Evolutionary conservation across 2,888 invertebrate species (phyloP), one percentile per base, ranked within the genome.

Genomic region (Pristionchus japonicus): DNA sequence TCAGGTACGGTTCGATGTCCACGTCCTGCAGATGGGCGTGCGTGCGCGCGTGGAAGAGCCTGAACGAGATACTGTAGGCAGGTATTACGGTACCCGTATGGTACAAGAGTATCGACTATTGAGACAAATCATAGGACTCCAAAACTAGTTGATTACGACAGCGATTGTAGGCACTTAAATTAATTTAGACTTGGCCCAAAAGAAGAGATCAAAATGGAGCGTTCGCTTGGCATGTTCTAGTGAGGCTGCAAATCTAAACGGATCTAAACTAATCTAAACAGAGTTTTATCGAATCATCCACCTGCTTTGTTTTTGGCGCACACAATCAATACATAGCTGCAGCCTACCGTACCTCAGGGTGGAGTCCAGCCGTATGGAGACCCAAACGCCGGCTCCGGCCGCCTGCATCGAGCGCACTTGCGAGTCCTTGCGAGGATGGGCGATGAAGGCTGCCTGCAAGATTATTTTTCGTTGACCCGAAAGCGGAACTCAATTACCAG

Each of bases 1-100:
- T 98, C 92, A 99, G 98, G 94, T 98, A 99, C 2, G 99, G 99
- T 95, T 99, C 99, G 91, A 99, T 98, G 95, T 99, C 99, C 23
- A 99, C 98, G 88, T 95, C 95, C 92, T 96, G 98, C 88, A 99
- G 96, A 95, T 99, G 99, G 84, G 93, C 92, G 88, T 91, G 97
- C 0, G 98, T 99, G 95, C 97, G 97, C 49, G 99, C 98, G 95
- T 99, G 98, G 95, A 98, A 99, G 43, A 99, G 96, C 86, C 99
- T 96, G 64, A 40, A 23, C 57, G 0, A 17, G n/a, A 64, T 15
- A 61, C 13, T n/a, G n/a, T n/a, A n/a, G n/a, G n/a, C n/a, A 61
- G 64, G 6, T 34, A 31, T 31, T 70, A 70, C 31, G 17, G 70
- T 61, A 61, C 2, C 17, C 31, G 34, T 2, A 3, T 17, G 17